phyloP scores from a whole-genome alignment of 2,797 vertebrate genomes.

The Valencia hispanica region DNA sequence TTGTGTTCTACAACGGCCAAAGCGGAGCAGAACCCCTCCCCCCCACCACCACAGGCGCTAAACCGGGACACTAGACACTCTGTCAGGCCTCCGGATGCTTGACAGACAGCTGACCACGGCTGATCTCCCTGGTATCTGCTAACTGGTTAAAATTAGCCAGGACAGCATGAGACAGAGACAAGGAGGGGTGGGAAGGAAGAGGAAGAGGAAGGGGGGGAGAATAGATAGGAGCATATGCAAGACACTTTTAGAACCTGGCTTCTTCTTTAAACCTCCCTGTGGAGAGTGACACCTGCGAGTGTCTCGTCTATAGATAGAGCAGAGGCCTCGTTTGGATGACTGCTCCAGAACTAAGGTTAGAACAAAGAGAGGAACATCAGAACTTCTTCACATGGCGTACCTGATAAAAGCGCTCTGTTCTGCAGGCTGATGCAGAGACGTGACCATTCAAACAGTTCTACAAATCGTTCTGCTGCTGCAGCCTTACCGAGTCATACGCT shows the following conservation, averaged over 20 bases:
- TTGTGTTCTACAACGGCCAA: constrained; percentile 35
- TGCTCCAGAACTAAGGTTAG: constrained; percentile 25
- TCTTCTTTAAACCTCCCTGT: constrained; percentile 54
- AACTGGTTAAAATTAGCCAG: constrained; percentile 65
- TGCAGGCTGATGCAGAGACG: not conserved
- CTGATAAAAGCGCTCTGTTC: constrained; percentile 5
- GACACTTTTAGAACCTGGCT: constrained; percentile 64
- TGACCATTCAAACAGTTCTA: not conserved
- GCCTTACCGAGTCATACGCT: not conserved
- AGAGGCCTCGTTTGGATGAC: constrained; percentile 37
- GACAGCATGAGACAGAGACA: constrained; percentile 14
- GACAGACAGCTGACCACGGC: constrained; percentile 68
- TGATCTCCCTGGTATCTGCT: constrained; percentile 69
- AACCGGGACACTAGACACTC: constrained; percentile 56
- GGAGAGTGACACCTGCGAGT: constrained; percentile 50
- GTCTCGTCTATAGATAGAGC: constrained; percentile 65
- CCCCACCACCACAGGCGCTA: constrained; percentile 13
- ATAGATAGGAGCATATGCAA: constrained; percentile 46
- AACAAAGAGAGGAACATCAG: constrained; percentile 8
- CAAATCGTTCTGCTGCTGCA: not conserved
- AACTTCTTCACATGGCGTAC: constrained; percentile 19
- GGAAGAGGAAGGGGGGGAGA: not conserved
- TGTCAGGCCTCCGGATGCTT: constrained; percentile 45
- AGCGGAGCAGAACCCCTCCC: constrained; percentile 18
- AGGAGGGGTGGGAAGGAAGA: not conserved